Percentiles rank a stretch among this genome's conserved stretches.
Conservation (phyloP, 2,888 invertebrate species). For the Desoria tigrina region DNA sequence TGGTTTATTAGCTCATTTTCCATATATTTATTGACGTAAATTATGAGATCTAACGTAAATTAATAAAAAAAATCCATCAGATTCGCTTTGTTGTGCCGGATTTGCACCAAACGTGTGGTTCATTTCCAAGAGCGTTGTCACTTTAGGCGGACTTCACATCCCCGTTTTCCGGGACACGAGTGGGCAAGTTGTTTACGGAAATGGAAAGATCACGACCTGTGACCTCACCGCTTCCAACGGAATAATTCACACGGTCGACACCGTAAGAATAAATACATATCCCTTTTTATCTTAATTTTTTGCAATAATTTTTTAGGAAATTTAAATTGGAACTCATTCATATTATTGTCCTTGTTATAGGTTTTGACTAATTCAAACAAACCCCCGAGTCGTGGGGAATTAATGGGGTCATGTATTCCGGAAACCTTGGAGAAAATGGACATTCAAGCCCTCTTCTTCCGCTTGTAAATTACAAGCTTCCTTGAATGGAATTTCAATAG, state of each 20-base stretch:
- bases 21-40: no score
- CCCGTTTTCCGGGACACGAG: constrained; percentile 55
- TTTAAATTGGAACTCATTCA: neutral
- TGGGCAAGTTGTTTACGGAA: constrained; percentile 55
- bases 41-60: neutral
- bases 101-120: constrained; percentile 56
- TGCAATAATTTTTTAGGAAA: neutral
- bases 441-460: neutral
- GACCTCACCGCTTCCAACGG: constrained; percentile 57
- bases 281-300: no score
- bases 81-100: constrained; percentile 58
- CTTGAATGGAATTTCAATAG: no score
- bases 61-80: no score
- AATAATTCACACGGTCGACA: constrained; percentile 56
- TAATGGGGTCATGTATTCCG: constrained; percentile 40
- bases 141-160: constrained; percentile 56
- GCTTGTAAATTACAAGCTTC: no score
- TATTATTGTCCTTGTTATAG: constrained; percentile 4
- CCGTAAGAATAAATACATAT: constrained; percentile 49
- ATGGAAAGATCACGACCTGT: constrained; percentile 56
- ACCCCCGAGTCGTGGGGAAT: constrained; percentile 19
- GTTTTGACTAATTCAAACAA: constrained; percentile 22
- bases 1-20: no score
- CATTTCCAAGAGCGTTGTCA: constrained; percentile 56
- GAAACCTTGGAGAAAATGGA: constrained; percentile 18